Base-by-base conservation (phyloP, 2,113 vertebrate genomes). In the Oryzias javanicus region DNA sequence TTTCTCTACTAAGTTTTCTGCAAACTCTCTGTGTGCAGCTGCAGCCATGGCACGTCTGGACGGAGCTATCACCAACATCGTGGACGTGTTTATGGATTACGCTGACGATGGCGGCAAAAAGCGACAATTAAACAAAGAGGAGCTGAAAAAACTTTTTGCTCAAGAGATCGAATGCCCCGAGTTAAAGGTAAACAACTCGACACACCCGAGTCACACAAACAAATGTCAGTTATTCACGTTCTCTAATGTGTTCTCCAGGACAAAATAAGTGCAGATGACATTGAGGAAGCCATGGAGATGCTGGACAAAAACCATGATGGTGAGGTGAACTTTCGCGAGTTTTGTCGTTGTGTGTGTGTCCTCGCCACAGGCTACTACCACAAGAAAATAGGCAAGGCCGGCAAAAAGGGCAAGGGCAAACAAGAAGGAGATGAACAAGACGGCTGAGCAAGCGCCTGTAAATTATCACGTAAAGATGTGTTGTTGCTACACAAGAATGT, bases 271-370 rank as follows among this genome's bases (percentile, higher is more conserved):
- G 10, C 67, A 2, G 72, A 47, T 3, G 84, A 90, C 12, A 63
- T 90, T 1, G 64, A 73, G 5, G 83, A 90, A 19, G 81, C 64
- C 45, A 80, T 91, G 78, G 29, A 70, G 1, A 44, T 66, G 44
- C 61, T 91, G 65, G 90, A 92, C 54, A 89, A 90, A 72, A 90
- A 91, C 72, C 76, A 79, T 0, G 89, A 92, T n/a, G 86, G 83
- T 0, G 67, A 86, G 60, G 64, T 92, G 56, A 89, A 88, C 86
- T 90, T 91, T 60, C 54, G 66, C 0, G 89, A 91, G 75, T 91
- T 90, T 24, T 84, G 74, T 19, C 59, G 71, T 22, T 90, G 84
- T 35, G 69, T 92, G 35, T 49, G 24, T 1, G 44, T 40, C 6
- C 70, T 92, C 24, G 78, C 87, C 14, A 81, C 56, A 47, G 73